phyloP scores from a whole-genome alignment of 2,888 invertebrate species.

The Lasiommata megera region DNA sequence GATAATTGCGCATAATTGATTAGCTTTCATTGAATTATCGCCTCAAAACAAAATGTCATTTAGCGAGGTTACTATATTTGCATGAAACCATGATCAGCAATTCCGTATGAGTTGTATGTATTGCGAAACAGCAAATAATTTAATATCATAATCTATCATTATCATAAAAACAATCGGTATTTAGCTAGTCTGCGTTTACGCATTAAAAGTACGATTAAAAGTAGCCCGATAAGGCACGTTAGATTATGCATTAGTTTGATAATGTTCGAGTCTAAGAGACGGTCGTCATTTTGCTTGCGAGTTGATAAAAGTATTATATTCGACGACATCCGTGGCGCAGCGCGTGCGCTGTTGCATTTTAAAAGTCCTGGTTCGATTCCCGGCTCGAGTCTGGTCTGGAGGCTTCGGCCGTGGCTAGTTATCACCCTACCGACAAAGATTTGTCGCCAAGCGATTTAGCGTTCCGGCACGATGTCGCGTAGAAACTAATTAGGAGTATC shows the following conservation, averaged over 20 bases:
- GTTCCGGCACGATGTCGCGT: no score
- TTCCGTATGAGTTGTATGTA: background rate
- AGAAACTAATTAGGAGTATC: no score
- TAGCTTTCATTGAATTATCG: no score
- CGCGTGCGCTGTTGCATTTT: no score
- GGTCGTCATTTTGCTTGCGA: background rate
- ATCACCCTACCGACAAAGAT: no score
- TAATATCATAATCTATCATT: conserved; percentile 9
- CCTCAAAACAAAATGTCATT: background rate
- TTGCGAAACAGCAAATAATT: conserved; percentile 1
- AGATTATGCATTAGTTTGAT: conserved; percentile 46
- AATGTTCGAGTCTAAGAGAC: conserved; percentile 14
- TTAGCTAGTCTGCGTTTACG: conserved; percentile 23
- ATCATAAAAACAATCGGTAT: conserved; percentile 14
- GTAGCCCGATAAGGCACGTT: conserved; percentile 42
- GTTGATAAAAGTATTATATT: background rate
- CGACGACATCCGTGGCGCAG: no score
- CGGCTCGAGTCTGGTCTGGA: no score
- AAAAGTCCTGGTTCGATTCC: no score
- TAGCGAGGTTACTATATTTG: background rate
- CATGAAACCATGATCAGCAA: conserved; percentile 1
- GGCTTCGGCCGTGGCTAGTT: no score
- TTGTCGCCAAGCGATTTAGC: no score
- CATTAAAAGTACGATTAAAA: conserved; percentile 28
- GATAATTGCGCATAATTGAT: no score